Evolutionary conservation across 2,888 invertebrate species (phyloP), one percentile per base, ranked within the genome.

Genomic region (Cylindroiulus punctatus): DNA sequence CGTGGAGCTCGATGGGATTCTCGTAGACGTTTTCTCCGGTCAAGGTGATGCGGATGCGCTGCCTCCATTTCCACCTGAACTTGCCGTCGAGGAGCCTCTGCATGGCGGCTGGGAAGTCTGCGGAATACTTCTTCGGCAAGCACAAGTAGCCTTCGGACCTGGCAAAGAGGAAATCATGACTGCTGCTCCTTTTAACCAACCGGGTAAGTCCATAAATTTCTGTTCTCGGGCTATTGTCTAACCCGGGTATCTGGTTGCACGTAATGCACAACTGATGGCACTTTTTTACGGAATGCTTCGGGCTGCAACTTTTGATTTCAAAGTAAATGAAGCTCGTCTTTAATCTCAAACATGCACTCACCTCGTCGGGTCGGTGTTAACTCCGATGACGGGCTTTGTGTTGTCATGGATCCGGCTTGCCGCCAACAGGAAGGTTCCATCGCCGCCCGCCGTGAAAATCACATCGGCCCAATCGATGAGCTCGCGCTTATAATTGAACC

Each of bases 351-450:
- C 12, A 17, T 26, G 36, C 47, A 82, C 86, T 86, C 87, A 92
- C 92, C 92, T 91, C 30, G 94, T 93, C 0, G 98, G 98, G 90
- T 98, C 96, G 26, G 98, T 98, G 92, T 99, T 99, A 89, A 99
- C 96, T 0, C 99, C 99, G 89, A 99, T 94, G 87, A 99, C 95
- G n/a, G 98, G 97, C 90, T 96, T 98, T 88, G 94, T 93, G 89
- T 91, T 92, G 89, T 94, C 93, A 86, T 92, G 92, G 36, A 98
- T 94, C 90, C 95, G 94, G 90, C 96, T 96, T 8, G 99, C 97
- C 0, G 98, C 97, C 89, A 98, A 92, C 44, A 99, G 93, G 92
- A 98, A 99, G 1, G 99, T 99, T 0, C 99, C 99, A 91, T 99
- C 99, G 0, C 99, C 99, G 8, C 99, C 99, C 86, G 92, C 92